phyloP scores from a whole-genome alignment of 2,888 invertebrate genomes.

The Adineta ricciae region DNA sequence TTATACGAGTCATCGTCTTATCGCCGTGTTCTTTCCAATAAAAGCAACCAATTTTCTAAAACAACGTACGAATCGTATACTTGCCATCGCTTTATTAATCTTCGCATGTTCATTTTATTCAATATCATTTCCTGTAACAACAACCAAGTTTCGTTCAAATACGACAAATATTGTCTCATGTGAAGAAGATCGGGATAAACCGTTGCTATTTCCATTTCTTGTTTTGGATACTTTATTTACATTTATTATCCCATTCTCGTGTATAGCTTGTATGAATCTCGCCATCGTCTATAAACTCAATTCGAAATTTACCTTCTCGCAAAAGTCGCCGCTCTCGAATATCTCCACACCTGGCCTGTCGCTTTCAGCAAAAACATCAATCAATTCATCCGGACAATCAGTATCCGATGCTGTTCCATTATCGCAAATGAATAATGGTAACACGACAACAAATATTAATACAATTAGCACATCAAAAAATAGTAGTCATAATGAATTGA shows the following conservation, averaged over 20 bases:
- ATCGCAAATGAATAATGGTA: not conserved
- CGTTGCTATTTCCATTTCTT: constrained; percentile 11
- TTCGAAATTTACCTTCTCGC: not conserved
- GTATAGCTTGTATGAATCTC: constrained; percentile 29
- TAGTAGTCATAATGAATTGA: not conserved
- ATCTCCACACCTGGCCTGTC: not conserved
- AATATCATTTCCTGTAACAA: constrained; percentile 16
- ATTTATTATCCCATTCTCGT: constrained; percentile 26
- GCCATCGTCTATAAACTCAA: constrained; percentile 24
- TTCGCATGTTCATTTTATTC: constrained; percentile 21
- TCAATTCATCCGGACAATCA: not conserved
- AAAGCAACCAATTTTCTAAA: constrained; percentile 25
- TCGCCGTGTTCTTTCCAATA: constrained; percentile 27
- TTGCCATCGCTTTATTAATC: not conserved
- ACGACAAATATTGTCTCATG: not conserved
- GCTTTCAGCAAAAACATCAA: not conserved
- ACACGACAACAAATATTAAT: not conserved
- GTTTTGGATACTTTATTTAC: constrained; percentile 33
- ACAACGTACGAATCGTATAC: constrained; percentile 20
- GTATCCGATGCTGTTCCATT: not conserved
- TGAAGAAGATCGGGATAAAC: constrained; percentile 3
- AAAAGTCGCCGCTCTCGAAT: not conserved
- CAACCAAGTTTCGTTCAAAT: not conserved
- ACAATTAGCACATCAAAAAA: not conserved
- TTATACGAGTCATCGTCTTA: constrained; percentile 33